A percentile compares a stretch with the other conserved stretches of the same genome.
phyloP scores from a whole-genome alignment of 2,888 invertebrate species.

The Himalopsyche tibetana region DNA sequence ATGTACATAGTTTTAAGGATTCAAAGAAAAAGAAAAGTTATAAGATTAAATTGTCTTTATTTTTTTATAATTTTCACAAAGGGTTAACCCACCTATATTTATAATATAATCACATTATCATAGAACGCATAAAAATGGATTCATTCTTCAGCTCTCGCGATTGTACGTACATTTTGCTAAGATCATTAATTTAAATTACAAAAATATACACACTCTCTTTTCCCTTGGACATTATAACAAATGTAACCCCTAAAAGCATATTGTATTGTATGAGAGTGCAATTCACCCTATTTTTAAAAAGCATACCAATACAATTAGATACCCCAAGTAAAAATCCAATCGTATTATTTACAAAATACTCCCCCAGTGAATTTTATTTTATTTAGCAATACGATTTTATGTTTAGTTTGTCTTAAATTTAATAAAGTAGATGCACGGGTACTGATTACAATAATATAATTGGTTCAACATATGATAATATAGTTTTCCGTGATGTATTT shows the following conservation, averaged over 20 bases:
- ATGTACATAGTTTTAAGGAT: too few species aligned
- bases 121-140: neutral
- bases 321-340: neutral
- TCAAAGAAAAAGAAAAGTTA: too few species aligned
- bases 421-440: too few species aligned
- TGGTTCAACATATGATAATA: too few species aligned
- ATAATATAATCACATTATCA: neutral
- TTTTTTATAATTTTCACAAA: too few species aligned
- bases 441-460: too few species aligned
- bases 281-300: neutral
- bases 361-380: neutral
- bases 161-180: neutral
- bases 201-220: neutral
- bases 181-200: constrained; percentile 15
- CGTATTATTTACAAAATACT: neutral
- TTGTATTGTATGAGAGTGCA: constrained; percentile 10
- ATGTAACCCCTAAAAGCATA: constrained; percentile 26
- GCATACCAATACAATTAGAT: constrained; percentile 10
- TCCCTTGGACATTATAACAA: constrained; percentile 1
- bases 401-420: too few species aligned
- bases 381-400: too few species aligned
- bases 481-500: too few species aligned
- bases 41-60: too few species aligned
- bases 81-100: too few species aligned
- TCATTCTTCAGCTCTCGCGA: neutral